These are phyloP conservation scores for Meteorus colon DNA, from an alignment of 2,888 invertebrate species.

Conservation along the genomic window DNA sequence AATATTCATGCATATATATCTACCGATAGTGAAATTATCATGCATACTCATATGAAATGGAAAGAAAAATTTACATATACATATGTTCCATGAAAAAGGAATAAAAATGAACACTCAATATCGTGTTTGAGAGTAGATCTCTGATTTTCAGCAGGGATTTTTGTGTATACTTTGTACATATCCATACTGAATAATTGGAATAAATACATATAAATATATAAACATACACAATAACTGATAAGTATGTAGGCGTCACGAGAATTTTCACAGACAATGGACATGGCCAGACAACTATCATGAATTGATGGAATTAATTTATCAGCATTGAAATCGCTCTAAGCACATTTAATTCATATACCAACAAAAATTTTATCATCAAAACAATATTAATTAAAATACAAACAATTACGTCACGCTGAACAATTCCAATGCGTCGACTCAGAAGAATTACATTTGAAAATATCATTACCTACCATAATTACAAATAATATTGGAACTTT, in stretches of 20 bases:
- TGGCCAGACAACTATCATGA: background rate
- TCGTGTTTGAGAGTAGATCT: background rate
- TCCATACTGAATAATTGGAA: constrained; percentile 53
- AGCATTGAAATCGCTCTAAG: background rate
- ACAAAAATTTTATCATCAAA: background rate
- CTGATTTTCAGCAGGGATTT: constrained; percentile 26
- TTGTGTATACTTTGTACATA: constrained; percentile 64
- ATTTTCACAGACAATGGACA: background rate
- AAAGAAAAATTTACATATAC: background rate
- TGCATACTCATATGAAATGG: background rate
- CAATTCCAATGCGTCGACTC: background rate
- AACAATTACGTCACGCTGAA: background rate
- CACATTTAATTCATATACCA: background rate
- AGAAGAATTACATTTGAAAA: background rate
- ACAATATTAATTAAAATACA: background rate
- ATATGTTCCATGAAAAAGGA: background rate
- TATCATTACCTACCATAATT: background rate
- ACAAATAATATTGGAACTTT: background rate
- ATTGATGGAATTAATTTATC: constrained; percentile 4
- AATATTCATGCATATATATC: background rate
- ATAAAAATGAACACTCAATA: constrained; percentile 9
- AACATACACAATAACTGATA: background rate
- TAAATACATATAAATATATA: constrained; percentile 11
- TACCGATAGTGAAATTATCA: background rate
- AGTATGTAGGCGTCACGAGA: background rate